These are phyloP conservation scores for Spodoptera exigua DNA, from an alignment of 2,888 invertebrate species.

Conservation along the genomic window DNA sequence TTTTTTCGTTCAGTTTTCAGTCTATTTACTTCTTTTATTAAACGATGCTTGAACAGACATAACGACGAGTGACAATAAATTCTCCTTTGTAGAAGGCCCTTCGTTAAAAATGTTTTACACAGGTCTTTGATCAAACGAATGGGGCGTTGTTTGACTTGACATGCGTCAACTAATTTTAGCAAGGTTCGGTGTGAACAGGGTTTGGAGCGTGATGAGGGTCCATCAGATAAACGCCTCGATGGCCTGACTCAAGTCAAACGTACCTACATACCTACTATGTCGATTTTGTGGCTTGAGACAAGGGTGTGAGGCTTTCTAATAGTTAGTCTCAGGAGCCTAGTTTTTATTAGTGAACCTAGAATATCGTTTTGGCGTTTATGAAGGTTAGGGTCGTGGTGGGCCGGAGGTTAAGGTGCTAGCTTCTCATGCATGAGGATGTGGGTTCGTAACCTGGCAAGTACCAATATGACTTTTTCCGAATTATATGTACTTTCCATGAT, in stretches of 20 bases:
- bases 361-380: no score
- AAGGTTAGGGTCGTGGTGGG: no score
- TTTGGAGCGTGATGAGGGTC: constrained; percentile 53
- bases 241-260: constrained; percentile 24
- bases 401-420: no score
- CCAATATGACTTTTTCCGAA: no score
- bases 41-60: constrained; percentile 9
- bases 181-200: constrained; percentile 33
- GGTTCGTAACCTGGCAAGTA: no score
- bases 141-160: constrained; percentile 43
- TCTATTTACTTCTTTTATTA: constrained; percentile 23
- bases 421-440: no score
- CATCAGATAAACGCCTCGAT: constrained; percentile 66
- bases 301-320: no score
- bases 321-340: no score
- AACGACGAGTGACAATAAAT: constrained; percentile 32
- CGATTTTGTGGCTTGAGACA: no score
- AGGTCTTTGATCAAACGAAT: constrained; percentile 43
- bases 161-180: constrained; percentile 43
- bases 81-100: constrained; percentile 26
- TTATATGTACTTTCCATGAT: no score
- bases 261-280: no score
- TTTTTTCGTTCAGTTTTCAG: constrained; percentile 27
- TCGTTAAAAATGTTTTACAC: constrained; percentile 35
- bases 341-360: no score